A percentile compares a stretch with the other conserved stretches of the same genome.
Evolutionary conservation across 2,113 vertebrate species (phyloP).

Genomic region (Crotalus horridus): DNA sequence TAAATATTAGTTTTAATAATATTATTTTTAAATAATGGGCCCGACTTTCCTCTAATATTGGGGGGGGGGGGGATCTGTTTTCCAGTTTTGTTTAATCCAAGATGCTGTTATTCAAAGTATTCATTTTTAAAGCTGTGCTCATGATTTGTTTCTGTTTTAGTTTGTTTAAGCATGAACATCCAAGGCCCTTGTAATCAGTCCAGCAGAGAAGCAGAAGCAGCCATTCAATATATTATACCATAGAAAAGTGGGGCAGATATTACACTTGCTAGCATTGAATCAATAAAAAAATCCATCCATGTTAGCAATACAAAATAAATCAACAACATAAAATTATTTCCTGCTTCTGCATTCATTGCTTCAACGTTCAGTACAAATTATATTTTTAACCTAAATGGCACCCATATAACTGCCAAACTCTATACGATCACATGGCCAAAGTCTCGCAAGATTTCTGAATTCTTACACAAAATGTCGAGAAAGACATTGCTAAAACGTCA

Average conservation of each 20-base stretch:
- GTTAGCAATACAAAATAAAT: constrained; percentile 32
- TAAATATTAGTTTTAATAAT: background rate
- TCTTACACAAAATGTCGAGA: background rate
- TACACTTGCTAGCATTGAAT: background rate
- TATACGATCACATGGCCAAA: background rate
- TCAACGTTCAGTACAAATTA: background rate
- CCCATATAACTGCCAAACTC: background rate
- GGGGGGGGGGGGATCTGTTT: background rate
- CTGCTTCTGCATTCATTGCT: background rate
- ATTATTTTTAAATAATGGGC: background rate
- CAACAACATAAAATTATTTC: constrained; percentile 11
- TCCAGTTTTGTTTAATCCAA: background rate
- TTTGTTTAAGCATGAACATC: background rate
- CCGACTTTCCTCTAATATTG: background rate
- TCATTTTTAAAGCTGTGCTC: background rate
- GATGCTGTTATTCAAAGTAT: background rate
- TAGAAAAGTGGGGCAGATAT: background rate
- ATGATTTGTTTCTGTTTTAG: background rate
- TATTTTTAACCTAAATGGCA: background rate
- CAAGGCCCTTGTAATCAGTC: background rate
- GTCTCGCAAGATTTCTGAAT: background rate
- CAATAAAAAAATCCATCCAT: background rate
- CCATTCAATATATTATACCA: background rate
- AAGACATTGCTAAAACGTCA: background rate
- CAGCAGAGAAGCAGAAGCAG: background rate